Percentiles rank a stretch among this genome's conserved stretches.
phyloP scores from a whole-genome alignment of 2,797 vertebrate genomes.

The Leontopithecus rosalia region DNA sequence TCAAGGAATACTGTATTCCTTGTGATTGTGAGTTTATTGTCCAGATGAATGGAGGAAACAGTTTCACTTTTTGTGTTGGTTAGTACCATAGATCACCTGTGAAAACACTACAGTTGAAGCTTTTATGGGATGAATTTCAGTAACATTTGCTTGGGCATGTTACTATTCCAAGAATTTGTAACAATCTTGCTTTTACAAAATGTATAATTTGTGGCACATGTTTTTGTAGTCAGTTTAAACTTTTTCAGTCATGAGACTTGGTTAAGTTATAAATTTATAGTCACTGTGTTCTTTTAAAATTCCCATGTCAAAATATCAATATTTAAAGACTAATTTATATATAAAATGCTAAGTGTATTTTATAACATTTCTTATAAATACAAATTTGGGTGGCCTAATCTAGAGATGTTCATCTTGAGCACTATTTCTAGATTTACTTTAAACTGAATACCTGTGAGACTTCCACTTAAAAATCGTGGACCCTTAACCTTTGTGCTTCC shows the following conservation, averaged over 20 bases:
- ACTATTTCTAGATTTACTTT: neutral
- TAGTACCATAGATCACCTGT: neutral
- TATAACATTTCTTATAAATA: neutral
- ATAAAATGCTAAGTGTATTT: neutral
- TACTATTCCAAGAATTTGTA: neutral
- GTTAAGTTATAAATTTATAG: neutral
- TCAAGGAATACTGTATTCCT: neutral
- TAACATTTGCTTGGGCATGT: neutral
- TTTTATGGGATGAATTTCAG: neutral
- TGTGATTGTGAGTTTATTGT: neutral
- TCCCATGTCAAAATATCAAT: neutral
- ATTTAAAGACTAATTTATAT: neutral
- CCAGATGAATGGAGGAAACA: neutral
- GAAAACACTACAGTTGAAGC: neutral
- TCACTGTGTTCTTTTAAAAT: neutral
- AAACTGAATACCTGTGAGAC: neutral
- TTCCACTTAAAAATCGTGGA: neutral
- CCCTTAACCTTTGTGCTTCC: neutral
- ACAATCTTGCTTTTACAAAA: neutral
- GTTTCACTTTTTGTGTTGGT: neutral
- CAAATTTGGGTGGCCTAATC: neutral
- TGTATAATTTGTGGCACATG: neutral
- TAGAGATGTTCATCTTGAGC: neutral
- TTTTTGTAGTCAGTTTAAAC: conserved; percentile 16
- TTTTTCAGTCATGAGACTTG: neutral